A percentile compares a stretch with the other conserved stretches of the same genome.
Evolutionary conservation across 2,888 invertebrate species (phyloP).

Genomic region (Chaetogeoica ovagalla): DNA sequence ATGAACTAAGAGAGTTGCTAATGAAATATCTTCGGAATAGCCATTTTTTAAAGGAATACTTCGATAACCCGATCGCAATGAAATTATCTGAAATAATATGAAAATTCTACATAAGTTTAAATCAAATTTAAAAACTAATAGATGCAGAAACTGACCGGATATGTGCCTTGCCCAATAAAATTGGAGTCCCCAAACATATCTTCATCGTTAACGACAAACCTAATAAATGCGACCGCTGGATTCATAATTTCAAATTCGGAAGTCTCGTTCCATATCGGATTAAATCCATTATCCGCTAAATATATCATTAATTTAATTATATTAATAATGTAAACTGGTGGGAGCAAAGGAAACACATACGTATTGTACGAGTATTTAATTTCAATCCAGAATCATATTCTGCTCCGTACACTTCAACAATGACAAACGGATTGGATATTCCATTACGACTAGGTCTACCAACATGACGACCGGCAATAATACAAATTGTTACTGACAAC

Average conservation of each 20-base stretch:
- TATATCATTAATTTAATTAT: too few species aligned
- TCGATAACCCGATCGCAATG: slow-evolving; percentile 82
- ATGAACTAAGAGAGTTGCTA: slow-evolving; percentile 85
- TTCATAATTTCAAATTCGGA: slow-evolving; percentile 81
- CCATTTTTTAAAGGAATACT: slow-evolving; percentile 89
- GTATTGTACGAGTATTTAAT: slow-evolving; percentile 80
- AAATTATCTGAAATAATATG: slow-evolving; percentile 64
- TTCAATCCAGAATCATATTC: slow-evolving; percentile 83
- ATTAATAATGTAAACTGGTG: not conserved
- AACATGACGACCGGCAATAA: slow-evolving; percentile 89
- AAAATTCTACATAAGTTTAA: not conserved
- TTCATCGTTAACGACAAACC: slow-evolving; percentile 90
- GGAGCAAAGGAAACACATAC: slow-evolving; percentile 63
- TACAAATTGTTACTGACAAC: slow-evolving; percentile 70
- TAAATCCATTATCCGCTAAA: slow-evolving; percentile 87
- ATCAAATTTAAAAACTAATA: slow-evolving; percentile 8
- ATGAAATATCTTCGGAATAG: slow-evolving; percentile 88
- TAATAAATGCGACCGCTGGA: slow-evolving; percentile 79
- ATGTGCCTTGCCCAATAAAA: slow-evolving; percentile 94
- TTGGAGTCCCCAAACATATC: slow-evolving; percentile 97
- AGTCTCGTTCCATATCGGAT: slow-evolving; percentile 87
- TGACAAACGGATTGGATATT: slow-evolving; percentile 86
- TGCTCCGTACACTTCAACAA: slow-evolving; percentile 86
- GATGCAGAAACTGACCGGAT: slow-evolving; percentile 67
- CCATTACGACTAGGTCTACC: slow-evolving; percentile 77